A percentile compares a stretch with the other conserved stretches of the same genome.
Evolutionary conservation across 2,888 invertebrate species (phyloP).

Genomic region (Peribatodes rhomboidaria): DNA sequence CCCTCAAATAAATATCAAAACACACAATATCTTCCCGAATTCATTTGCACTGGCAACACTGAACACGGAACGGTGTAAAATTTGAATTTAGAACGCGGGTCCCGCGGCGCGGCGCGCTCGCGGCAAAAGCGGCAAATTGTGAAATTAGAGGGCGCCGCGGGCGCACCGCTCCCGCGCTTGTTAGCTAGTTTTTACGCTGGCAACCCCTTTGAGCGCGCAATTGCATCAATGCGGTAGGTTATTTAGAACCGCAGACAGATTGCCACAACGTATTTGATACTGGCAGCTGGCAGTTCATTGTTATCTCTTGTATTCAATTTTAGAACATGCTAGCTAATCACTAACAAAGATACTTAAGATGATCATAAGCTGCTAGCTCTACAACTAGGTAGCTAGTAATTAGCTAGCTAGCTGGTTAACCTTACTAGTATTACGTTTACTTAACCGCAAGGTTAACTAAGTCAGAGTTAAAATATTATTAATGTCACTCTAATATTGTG

Average conservation of each 20-base stretch:
- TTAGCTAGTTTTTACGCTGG: slow-evolving; percentile 82
- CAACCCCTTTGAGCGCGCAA: slow-evolving; percentile 78
- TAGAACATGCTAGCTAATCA: background rate
- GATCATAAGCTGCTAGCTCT: background rate
- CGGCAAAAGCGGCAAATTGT: slow-evolving; percentile 69
- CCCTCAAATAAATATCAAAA: slow-evolving; percentile 25
- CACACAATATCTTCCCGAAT: slow-evolving; percentile 33
- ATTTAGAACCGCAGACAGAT: slow-evolving; percentile 62
- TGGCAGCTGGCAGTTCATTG: background rate
- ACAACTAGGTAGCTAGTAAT: too few relatives aligned
- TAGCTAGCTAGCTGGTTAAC: too few relatives aligned
- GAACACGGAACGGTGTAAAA: slow-evolving; percentile 52
- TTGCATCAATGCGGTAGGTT: slow-evolving; percentile 74
- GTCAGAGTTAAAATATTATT: too few relatives aligned
- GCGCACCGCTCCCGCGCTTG: slow-evolving; percentile 74
- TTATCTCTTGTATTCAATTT: background rate
- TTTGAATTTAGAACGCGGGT: slow-evolving; percentile 79
- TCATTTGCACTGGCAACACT: slow-evolving; percentile 38
- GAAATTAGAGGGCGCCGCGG: slow-evolving; percentile 75
- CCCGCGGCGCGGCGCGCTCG: slow-evolving; percentile 63
- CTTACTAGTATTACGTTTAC: too few relatives aligned
- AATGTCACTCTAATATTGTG: too few relatives aligned
- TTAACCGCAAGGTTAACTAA: too few relatives aligned
- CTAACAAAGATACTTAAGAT: too few relatives aligned
- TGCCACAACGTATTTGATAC: slow-evolving; percentile 41